Evolutionary conservation across 2,888 invertebrate species (phyloP).

Genomic region (Tenthredo notha): DNA sequence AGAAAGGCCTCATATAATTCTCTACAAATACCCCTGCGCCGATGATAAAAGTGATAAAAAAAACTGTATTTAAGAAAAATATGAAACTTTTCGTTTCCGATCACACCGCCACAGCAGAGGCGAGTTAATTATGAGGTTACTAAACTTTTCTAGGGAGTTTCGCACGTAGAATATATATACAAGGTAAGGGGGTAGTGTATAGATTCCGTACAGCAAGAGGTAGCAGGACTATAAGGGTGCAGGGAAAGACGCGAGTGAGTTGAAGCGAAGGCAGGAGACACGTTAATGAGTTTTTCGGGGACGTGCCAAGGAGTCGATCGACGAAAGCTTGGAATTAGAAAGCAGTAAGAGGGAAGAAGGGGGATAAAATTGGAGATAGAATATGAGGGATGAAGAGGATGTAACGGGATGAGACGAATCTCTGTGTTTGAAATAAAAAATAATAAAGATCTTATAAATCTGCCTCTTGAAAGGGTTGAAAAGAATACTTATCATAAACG

Average conservation of each 20-base stretch:
- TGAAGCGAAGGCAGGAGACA: constrained; percentile 65
- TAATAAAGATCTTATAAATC: constrained; percentile 68
- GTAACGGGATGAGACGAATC: constrained; percentile 69
- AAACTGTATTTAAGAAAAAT: neutral
- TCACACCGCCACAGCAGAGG: constrained; percentile 56
- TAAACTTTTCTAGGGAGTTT: constrained; percentile 58
- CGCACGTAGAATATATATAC: constrained; percentile 23
- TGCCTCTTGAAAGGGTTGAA: constrained; percentile 55
- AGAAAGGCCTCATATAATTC: neutral
- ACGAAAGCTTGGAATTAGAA: constrained; percentile 72
- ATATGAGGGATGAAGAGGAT: constrained; percentile 55
- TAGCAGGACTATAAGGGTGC: constrained; percentile 44
- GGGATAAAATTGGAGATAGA: constrained; percentile 27
- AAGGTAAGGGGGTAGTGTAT: neutral
- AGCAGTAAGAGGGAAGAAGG: constrained; percentile 27
- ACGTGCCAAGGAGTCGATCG: constrained; percentile 73
- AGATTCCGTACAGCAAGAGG: constrained; percentile 54
- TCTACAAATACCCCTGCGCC: neutral
- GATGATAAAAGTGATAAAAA: neutral
- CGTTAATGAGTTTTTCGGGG: constrained; percentile 77
- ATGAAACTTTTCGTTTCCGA: constrained; percentile 57
- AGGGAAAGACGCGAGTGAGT: constrained; percentile 27
- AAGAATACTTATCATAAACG: constrained; percentile 65
- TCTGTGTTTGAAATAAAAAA: constrained; percentile 75
- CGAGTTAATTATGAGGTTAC: constrained; percentile 64